Evolutionary conservation across 2,113 vertebrate genomes (phyloP), one percentile per base, ranked within the genome.

Genomic region (Ictalurus furcatus): DNA sequence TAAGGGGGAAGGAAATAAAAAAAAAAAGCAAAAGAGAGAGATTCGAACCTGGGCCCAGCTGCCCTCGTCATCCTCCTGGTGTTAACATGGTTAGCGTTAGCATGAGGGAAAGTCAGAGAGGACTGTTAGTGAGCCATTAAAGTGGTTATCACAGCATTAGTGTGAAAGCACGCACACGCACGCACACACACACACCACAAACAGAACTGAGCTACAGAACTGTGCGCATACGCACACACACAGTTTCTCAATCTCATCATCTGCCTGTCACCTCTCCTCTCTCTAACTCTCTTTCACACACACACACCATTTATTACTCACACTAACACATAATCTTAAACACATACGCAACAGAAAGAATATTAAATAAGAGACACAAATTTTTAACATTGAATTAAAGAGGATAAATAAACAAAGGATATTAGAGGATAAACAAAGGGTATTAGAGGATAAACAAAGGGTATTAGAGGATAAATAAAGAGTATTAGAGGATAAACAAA

Each of bases 21-120:
- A n/a, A n/a, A n/a, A n/a, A n/a, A n/a, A 56, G 59, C 71, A 37
- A 74, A 37, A 37, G 21, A 44, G 8, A 89, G 7, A 89, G 89
- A 90, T 93, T 93, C 98, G 96, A 97, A 99, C 98, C 98, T 99
- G 98, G 94, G 98, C 98, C 98, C 98, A 99, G 98, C 98, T 98
- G 91, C 98, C 97, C 97, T 98, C 97, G 95, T 98, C 98, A 96
- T 99, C 98, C 93, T 99, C 98, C 98, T 99, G 97, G 92, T 90
- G 97, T 97, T 97, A 98, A 79, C 95, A 94, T 94, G 93, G 97
- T 98, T 97, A 98, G 96, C 96, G 96, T 94, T 93, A 94, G 94
- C 95, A 95, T 96, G 96, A 96, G 94, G 90, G 92, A 95, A 92
- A 93, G 94, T 87, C 94, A 73, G 94, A 91, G 91, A 79, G 90